Evolutionary conservation across 2,113 vertebrate species (phyloP).

Genomic region (Platysternon megacephalum): DNA sequence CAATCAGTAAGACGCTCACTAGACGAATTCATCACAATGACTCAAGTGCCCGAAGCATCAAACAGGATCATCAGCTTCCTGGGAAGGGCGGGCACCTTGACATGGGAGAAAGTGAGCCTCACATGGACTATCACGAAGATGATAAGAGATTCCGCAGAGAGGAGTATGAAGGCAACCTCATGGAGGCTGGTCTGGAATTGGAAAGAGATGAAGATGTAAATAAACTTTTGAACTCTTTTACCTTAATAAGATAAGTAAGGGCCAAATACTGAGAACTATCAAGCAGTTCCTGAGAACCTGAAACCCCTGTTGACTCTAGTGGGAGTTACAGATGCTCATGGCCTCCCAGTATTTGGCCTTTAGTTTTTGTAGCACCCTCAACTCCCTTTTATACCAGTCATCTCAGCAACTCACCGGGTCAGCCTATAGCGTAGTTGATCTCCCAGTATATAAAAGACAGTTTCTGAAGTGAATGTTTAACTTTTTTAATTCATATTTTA

Average conservation of each 20-base stretch:
- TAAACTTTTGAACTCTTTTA: not conserved
- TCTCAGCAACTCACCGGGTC: not conserved
- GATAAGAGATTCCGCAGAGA: slow-evolving; percentile 88
- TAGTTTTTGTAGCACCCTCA: not conserved
- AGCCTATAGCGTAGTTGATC: not conserved
- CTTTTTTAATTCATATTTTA: not conserved
- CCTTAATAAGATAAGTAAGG: not conserved
- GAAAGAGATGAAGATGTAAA: slow-evolving; percentile 92
- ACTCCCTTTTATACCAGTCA: not conserved
- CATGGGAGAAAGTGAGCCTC: slow-evolving; percentile 73
- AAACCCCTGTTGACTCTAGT: not conserved
- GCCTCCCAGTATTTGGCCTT: not conserved
- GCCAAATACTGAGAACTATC: not conserved
- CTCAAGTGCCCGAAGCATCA: slow-evolving; percentile 63
- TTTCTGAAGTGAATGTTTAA: not conserved
- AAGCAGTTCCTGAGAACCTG: not conserved
- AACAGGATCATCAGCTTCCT: slow-evolving; percentile 72
- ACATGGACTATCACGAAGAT: slow-evolving; percentile 84
- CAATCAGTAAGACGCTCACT: slow-evolving; percentile 39
- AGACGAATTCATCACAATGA: slow-evolving; percentile 77
- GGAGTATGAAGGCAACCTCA: slow-evolving; percentile 93
- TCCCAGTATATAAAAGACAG: not conserved
- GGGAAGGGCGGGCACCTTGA: slow-evolving; percentile 80
- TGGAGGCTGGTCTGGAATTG: slow-evolving; percentile 91
- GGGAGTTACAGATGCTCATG: not conserved